Evolutionary conservation across 2,888 invertebrate species (phyloP), one percentile per base, ranked within the genome.

Genomic region (Pantelozetes paolii): DNA sequence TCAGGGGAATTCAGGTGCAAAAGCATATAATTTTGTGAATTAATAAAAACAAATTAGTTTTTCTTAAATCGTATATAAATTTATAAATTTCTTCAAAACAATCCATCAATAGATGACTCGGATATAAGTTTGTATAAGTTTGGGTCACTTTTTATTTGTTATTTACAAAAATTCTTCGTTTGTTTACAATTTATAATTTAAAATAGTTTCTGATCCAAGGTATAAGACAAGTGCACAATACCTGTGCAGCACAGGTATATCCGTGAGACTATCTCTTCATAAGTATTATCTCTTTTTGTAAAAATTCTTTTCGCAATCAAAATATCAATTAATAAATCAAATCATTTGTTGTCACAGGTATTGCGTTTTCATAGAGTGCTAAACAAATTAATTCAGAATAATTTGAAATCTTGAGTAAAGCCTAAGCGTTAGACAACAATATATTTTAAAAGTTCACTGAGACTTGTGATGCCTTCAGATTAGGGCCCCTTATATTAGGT

Each of bases 111-210:
- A 26, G 8, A 26, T 62, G n/a, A 62, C 28, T 62, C 32, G 62
- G 32, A 62, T 62, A 15, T 59, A 59, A 30, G 5, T 2, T 26
- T 57, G 23, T 5, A 30, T 11, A n/a, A 62, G 32, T 3, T 32
- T 15, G 36, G 32, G 62, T 62, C 62, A 62, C 30, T 62, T 62
- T 62, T 62, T 62, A 62, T 62, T 32, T 62, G 32, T 62, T 32
- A 62, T 5, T 30, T n/a, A 1, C 20, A 59, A 62, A 36, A 28
- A 13, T n/a, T 30, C 30, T 32, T 11, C 8, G 18, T 62, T 62
- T 62, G 62, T 62, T 62, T 62, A 62, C 62, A 32, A 3, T 26
- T 54, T 54, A 26, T 54, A 5, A 26, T 9, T 20, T 26, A 26
- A 54, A 3, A 54, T 23, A 54, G 9, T 9, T 26, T 36, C 36